These are phyloP conservation scores for Diorhabda carinulata DNA, from an alignment of 1,140 invertebrate species.

Conservation along the genomic window DNA sequence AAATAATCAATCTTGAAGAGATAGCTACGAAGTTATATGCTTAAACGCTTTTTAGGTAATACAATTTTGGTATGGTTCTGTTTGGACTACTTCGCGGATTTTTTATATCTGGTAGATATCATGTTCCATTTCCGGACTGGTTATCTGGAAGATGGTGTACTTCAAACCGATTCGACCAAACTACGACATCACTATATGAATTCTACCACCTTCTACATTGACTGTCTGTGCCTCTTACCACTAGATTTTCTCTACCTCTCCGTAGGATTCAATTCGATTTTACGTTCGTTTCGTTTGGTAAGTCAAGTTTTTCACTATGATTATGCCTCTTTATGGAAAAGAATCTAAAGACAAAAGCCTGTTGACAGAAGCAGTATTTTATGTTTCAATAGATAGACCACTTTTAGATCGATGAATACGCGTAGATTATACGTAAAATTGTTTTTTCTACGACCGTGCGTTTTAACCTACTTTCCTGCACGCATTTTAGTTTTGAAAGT, in stretches of 20 bases:
- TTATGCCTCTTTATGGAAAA: too few species aligned
- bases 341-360: too few species aligned
- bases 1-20: too few species aligned
- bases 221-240: conserved; percentile 94
- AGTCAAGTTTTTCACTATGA: conserved; percentile 52
- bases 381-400: too few species aligned
- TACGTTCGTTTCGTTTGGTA: conserved; percentile 93
- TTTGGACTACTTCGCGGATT: conserved; percentile 94
- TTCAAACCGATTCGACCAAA: conserved; percentile 92
- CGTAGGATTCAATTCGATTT: conserved; percentile 93
- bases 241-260: conserved; percentile 97
- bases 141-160: conserved; percentile 91
- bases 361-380: too few species aligned
- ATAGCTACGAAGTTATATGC: too few species aligned
- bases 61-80: conserved; percentile 93
- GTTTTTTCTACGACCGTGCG: too few species aligned
- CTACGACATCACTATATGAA: conserved; percentile 97
- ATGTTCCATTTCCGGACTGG: conserved; percentile 96
- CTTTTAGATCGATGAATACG: too few species aligned
- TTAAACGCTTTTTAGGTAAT: conserved; percentile 58
- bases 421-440: too few species aligned
- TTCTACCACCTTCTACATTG: conserved; percentile 97
- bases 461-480: too few species aligned
- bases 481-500: too few species aligned
- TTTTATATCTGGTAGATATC: conserved; percentile 94